A percentile compares a stretch with the other conserved stretches of the same genome.
Evolutionary conservation across 2,888 invertebrate genomes (phyloP).

Genomic region (Hemaris fuciformis): DNA sequence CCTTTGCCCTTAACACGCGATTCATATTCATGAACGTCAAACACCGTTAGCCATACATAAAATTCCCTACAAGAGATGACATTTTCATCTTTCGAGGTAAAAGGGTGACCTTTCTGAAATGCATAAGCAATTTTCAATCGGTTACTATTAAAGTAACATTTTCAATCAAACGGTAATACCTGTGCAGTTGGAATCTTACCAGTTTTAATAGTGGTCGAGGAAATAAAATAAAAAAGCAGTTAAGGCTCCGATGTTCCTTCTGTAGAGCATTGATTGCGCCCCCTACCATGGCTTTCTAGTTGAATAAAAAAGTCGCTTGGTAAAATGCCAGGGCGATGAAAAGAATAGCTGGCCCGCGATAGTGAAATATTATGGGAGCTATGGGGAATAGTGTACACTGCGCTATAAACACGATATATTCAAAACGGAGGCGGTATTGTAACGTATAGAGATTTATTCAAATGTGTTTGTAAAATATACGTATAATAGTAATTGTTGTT

Average conservation of each 20-base stretch:
- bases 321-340: constrained; percentile 72
- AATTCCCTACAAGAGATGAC: not conserved
- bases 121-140: constrained; percentile 2
- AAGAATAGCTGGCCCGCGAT: constrained; percentile 61
- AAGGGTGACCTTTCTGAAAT: not conserved
- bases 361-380: constrained; percentile 59
- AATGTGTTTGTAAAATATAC: not conserved
- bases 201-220: constrained; percentile 51
- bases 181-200: constrained; percentile 51
- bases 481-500: not conserved
- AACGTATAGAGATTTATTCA: not conserved
- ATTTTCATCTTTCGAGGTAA: constrained; percentile 6
- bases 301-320: constrained; percentile 72
- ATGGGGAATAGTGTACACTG: constrained; percentile 43
- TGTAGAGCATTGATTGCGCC: constrained; percentile 70
- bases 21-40: constrained; percentile 6
- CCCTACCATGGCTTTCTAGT: constrained; percentile 62
- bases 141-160: constrained; percentile 22
- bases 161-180: constrained; percentile 46
- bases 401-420: constrained; percentile 15
- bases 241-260: constrained; percentile 57
- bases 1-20: not conserved
- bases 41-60: not conserved
- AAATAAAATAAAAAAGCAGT: constrained; percentile 56
- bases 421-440: not conserved